Conservation (phyloP, 2,113 vertebrate genomes). For the Gavialis gangeticus region DNA sequence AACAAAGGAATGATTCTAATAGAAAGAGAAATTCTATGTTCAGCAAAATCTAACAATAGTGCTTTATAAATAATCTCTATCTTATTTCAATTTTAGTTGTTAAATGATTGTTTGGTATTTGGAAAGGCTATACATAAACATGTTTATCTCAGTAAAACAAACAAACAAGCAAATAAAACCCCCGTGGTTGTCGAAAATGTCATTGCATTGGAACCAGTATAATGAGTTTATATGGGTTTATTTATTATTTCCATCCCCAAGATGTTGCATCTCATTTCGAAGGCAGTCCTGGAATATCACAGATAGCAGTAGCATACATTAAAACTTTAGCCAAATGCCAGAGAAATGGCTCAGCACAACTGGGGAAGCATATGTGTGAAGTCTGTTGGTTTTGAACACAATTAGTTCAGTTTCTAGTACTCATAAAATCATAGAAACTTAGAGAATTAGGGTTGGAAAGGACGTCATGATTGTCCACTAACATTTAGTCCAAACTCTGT, state of each 20-base stretch:
- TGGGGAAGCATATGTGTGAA: background rate
- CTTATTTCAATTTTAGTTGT: constrained; percentile 20
- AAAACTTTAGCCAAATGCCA: constrained; percentile 26
- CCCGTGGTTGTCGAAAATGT: constrained; percentile 43
- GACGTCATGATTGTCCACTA: no score
- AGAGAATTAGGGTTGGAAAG: no score
- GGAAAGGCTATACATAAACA: constrained; percentile 31
- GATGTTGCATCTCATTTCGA: background rate
- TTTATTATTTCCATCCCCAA: constrained; percentile 17
- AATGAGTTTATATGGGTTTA: constrained; percentile 25
- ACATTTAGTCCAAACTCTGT: no score
- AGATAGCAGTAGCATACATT: constrained; percentile 5
- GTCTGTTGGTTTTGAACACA: background rate
- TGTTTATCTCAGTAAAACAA: constrained; percentile 58
- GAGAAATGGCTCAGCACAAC: background rate
- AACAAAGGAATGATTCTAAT: background rate
- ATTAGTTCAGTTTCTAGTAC: background rate
- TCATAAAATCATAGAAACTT: no score
- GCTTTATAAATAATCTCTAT: background rate
- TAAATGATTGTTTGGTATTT: constrained; percentile 35
- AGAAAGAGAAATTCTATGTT: background rate
- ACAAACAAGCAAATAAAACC: constrained; percentile 10
- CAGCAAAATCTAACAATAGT: background rate
- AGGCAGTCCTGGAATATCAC: constrained; percentile 26
- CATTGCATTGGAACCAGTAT: background rate